Conservation (phyloP, 2,113 vertebrate genomes). For the Nasalis larvatus region DNA sequence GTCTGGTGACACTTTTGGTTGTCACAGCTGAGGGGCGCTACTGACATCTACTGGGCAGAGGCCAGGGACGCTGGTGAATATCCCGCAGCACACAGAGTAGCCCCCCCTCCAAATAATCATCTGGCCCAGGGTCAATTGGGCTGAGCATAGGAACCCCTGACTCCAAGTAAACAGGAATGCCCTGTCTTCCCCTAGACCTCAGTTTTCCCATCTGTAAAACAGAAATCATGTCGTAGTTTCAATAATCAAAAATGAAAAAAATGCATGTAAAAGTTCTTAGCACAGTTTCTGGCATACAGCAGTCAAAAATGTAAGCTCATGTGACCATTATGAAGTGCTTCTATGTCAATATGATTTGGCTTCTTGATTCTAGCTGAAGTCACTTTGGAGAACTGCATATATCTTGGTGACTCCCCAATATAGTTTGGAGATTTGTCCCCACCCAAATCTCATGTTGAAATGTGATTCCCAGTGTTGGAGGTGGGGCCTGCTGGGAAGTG, state of each 20-base stretch:
- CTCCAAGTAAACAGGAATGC: fast-evolving
- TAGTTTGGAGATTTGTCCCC: no score
- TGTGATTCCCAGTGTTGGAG: no score
- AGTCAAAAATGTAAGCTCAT: background rate
- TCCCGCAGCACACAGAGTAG: background rate
- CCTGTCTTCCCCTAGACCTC: fast-evolving
- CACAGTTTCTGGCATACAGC: background rate
- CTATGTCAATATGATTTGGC: fast-evolving
- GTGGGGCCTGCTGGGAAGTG: no score
- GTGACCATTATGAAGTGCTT: fast-evolving
- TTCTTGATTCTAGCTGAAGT: background rate
- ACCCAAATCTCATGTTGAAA: no score
- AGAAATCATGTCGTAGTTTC: background rate
- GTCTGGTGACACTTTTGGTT: background rate
- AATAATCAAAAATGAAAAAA: background rate
- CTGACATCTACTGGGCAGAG: background rate
- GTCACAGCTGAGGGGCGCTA: fast-evolving
- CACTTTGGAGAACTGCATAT: background rate
- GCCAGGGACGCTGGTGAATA: background rate
- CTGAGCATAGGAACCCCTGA: background rate
- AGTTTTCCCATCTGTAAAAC: fast-evolving
- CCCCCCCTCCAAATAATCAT: background rate
- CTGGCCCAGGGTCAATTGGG: background rate
- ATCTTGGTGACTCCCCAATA: no score
- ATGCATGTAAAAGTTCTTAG: background rate